phyloP scores from a whole-genome alignment of 1,140 invertebrate species.

The Ganaspis sp. region DNA sequence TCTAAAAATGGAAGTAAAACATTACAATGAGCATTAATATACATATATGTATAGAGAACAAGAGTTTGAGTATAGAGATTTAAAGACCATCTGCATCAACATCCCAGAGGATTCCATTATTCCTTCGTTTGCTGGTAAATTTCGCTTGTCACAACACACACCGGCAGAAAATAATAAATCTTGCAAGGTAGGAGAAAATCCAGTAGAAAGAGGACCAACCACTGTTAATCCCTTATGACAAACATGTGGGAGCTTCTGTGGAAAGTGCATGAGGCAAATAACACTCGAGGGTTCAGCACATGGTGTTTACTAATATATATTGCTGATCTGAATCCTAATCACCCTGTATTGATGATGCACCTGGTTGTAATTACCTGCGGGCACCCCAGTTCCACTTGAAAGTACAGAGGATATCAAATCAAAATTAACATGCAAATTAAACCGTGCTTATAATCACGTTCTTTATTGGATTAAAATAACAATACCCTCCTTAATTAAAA shows the following conservation, averaged over 20 bases:
- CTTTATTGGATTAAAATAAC: not conserved
- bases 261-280: constrained; percentile 6
- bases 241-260: constrained; percentile 24
- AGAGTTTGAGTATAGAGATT: not conserved
- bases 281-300: constrained; percentile 11
- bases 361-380: constrained; percentile 10
- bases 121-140: not conserved
- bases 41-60: too few species aligned
- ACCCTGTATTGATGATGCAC: constrained; percentile 2
- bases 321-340: constrained; percentile 12
- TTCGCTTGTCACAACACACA: constrained; percentile 15
- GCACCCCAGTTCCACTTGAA: not conserved
- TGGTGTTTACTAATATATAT: constrained; percentile 24
- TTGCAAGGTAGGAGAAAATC: constrained; percentile 7
- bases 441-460: not conserved
- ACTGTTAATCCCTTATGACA: constrained; percentile 27
- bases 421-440: constrained; percentile 7
- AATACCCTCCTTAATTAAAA: too few species aligned
- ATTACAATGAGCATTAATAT: too few species aligned
- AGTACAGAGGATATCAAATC: not conserved
- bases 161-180: constrained; percentile 1
- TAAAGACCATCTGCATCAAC: not conserved
- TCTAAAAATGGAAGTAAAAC: too few species aligned
- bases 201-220: constrained; percentile 2
- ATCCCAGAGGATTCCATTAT: not conserved